Evolutionary conservation across 2,888 invertebrate species (phyloP).

Genomic region (Hypolimnas misippus): DNA sequence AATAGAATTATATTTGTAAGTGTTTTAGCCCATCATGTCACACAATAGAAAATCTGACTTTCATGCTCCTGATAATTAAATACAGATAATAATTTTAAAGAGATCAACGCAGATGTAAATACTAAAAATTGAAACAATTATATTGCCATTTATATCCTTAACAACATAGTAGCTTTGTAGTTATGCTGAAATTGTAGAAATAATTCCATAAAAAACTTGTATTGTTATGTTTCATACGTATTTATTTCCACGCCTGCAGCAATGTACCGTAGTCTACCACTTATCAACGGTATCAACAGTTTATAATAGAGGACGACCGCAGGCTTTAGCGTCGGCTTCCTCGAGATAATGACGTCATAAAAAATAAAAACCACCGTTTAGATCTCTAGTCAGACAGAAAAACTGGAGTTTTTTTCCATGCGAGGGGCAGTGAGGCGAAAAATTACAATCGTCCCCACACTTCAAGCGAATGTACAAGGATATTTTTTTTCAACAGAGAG

Average conservation of each 20-base stretch:
- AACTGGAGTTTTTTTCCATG: slow-evolving; percentile 59
- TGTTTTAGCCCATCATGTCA: no score
- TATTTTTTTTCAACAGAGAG: background rate
- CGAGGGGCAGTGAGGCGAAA: slow-evolving; percentile 63
- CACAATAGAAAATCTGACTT: no score
- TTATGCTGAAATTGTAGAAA: background rate
- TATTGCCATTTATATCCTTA: no score
- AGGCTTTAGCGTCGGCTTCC: slow-evolving; percentile 73
- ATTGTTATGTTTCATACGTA: background rate
- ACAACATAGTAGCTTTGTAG: no score
- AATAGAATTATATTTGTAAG: no score
- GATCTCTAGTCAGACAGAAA: slow-evolving; percentile 58
- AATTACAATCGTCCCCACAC: slow-evolving; percentile 63
- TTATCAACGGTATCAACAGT: slow-evolving; percentile 64
- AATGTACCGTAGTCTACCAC: slow-evolving; percentile 25
- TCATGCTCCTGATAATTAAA: no score
- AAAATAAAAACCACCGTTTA: slow-evolving; percentile 64
- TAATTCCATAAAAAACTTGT: slow-evolving; percentile 11
- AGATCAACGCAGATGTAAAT: no score
- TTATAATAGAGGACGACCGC: slow-evolving; percentile 67
- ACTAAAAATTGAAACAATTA: no score
- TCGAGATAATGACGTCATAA: slow-evolving; percentile 78
- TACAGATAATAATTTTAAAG: no score
- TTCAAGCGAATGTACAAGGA: background rate
- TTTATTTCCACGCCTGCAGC: slow-evolving; percentile 14